Base-by-base conservation (phyloP, 2,888 invertebrate species). In the Hipparchia semele region DNA sequence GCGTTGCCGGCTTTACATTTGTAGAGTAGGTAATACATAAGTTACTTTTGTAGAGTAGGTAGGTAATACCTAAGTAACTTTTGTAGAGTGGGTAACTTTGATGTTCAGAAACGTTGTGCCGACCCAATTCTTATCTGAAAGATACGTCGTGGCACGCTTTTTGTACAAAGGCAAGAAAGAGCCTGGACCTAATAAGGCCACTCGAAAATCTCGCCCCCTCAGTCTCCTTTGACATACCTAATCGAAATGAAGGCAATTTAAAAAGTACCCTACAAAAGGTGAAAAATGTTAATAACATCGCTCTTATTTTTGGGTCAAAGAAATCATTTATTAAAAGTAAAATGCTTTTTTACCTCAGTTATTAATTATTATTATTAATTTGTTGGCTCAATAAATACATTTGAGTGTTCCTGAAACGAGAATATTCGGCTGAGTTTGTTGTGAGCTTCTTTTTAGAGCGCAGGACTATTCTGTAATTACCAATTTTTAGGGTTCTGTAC, bases 121-220 rank as follows among this genome's bases (percentile, higher is more conserved):
- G 89, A 87, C 90, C 90, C 88, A 91, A 86, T 90, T 90, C 86
- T 84, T 92, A 89, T 92, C 92, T 90, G 87, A 90, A 91, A 92
- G 92, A 92, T 91, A 90, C 85, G 89, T 86, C 86, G 84, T 78
- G 81, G 82, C 79, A 80, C 80, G 79, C 81, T 80, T 79, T 79
- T 81, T 84, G 83, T 86, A 92, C 92, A 92, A 91, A 92, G 87
- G 86, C 82, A 83, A 86, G 87, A 86, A 84, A 86, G 88, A 87
- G 85, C 83, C 84, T 87, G 89, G 86, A 86, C 89, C 86, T 92
- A 92, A 92, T 92, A 92, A 85, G 92, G 85, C 86, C 84, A 85
- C 92, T 93, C 77, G 80, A 84, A 87, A 83, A 81, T 81, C 78
- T 76, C 82, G 83, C 87, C 86, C 85, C 85, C 84, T 81, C 81